Base-by-base conservation (phyloP, 2,888 invertebrate species). In the Torymus tubicola region DNA sequence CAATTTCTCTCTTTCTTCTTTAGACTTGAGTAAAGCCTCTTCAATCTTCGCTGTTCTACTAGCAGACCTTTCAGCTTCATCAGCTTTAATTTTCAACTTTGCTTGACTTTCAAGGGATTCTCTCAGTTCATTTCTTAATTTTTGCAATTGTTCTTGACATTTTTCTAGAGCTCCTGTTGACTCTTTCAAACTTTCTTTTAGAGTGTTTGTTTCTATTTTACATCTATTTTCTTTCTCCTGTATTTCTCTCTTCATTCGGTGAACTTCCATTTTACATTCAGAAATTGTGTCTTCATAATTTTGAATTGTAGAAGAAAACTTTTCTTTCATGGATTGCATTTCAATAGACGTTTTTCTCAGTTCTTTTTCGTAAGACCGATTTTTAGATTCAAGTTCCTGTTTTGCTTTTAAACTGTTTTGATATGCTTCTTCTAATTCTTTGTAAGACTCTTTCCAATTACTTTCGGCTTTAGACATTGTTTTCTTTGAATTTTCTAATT, bases 101-200 rank as follows among this genome's bases (percentile, higher is more conserved):
- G 84, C 78, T 42, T 87, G 86, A 69, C 65, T 85, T 42, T 87
- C 87, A 12, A 69, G 13, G 0, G 85, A 78, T 71, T 87, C 87
- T 12, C 87, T 84, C 0, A 87, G 57, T 64, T 89, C 88, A 10
- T 57, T 72, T 16, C 88, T 84, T 58, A 84, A 84, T 69, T 87
- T 88, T 64, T 88, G 88, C 55, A 89, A 75, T 60, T 89, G 88
- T 0, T 76, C 76, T 31, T 89, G 89, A 73, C 88, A 88, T 18
- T 86, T 85, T 80, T 88, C 88, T 52, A 88, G 81, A 57, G 87
- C 87, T 63, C 86, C 84, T 0, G 88, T 87, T 0, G 86, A 86
- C 64, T 88, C 89, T 70, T 85, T 87, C 14, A 89, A 80, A 0
- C 86, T 86, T 16, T 83, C 86, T 64, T 88, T 89, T 58, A 88